Evolutionary conservation across 2,888 invertebrate genomes (phyloP), one percentile per base, ranked within the genome.

Genomic region (Drosophila meridionalis): DNA sequence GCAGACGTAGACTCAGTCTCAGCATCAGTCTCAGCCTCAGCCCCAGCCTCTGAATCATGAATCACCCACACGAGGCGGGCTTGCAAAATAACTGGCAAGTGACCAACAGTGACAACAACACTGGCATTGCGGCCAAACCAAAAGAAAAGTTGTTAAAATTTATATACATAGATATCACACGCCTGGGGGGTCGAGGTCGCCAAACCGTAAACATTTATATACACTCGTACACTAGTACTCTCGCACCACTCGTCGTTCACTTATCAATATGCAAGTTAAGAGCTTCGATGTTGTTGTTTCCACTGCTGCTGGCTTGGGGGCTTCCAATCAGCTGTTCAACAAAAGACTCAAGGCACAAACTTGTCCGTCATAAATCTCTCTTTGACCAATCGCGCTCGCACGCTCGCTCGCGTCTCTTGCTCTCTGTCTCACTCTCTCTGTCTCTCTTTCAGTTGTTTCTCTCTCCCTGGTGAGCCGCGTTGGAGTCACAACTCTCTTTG

Each of bases 181-280:
- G 87, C 87, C 73, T 86, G 80, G 87, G 87, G 82, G 87, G 87
- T 85, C 84, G 87, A 87, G 85, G 87, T 85, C 85, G 87, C 78
- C 78, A 80, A 78, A 76, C 84, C 83, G 85, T 85, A 85, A 87
- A 87, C 78, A 85, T 84, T 84, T 78, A 76, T 78, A 78, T 61
- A 58, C 58, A 74, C 67, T 58, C 36, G n/a, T 53, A 60, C 52
- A 53, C 47, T 36, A 34, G 48, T 32, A 67, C 43, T 47, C 56
- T 48, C 60, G 12, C 43, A 45, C 47, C 56, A 57, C 43, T 55
- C 62, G 57, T 55, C 62, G 52, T 80, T 76, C 74, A 85, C 86
- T 83, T 83, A 85, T 83, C 83, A 83, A 85, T 83, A 76, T 78
- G 81, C 69, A 63, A 79, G 82, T 68, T 71, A 68, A 71, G 69